Evolutionary conservation across 1,140 invertebrate species (phyloP), one percentile per base, ranked within the genome.

Genomic region (Nasonia vitripennis): DNA sequence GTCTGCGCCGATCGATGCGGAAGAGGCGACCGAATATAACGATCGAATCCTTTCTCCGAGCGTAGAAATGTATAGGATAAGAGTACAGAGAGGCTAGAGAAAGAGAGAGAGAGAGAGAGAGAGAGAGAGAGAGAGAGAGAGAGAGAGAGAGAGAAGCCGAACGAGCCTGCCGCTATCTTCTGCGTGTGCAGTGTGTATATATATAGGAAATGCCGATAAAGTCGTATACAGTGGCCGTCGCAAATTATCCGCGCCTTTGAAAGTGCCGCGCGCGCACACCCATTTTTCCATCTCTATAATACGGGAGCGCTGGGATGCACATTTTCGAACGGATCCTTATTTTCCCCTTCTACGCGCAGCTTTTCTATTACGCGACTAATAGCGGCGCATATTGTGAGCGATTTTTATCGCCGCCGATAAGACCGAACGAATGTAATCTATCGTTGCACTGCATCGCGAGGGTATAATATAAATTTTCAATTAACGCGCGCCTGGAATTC

Each of bases 211-310:
- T 11, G 55, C 34, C 74, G 55, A 67, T 68, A 77, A 55, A 77
- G 68, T 71, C n/a, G 27, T 73, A 27, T 37, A 11, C 27, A 17
- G 55, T 9, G 23, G 37, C 20, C 70, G 73, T 87, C 86, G 87
- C 84, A 88, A 88, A 87, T 88, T 87, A 88, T 89, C 85, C 37
- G 74, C 12, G 87, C 88, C 86, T 89, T 89, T 89, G 88, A 86
- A 67, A 70, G 78, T 81, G 81, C 82, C 73, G 55, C 77, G 9
- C 82, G 11, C 81, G 12, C 82, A 11, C 81, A 68, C 74, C n/a
- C 84, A 70, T n/a, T 62, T 62, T 62, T 62, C 17, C 17, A 17
- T 62, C 20, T 62, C 6, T 7, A 20, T 2, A 20, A 9, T 10
- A 45, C 41, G 1, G 4, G 20, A 7, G 17, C 17, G 55, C 14